phyloP scores from a whole-genome alignment of 2,797 vertebrate species.

The Lacerta bilineata region DNA sequence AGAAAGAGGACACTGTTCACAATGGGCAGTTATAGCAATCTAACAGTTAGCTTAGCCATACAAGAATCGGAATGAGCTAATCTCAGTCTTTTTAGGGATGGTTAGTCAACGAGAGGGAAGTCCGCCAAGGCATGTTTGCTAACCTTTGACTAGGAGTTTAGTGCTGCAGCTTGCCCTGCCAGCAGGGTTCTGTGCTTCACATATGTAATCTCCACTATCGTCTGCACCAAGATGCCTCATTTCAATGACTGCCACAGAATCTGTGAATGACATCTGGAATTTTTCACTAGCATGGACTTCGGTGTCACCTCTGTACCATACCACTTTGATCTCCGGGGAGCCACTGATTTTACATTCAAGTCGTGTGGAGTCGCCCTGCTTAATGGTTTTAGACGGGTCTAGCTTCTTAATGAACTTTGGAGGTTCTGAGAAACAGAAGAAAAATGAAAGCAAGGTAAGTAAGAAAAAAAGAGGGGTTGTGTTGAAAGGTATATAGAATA shows the following conservation, averaged over 20 bases:
- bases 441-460: slow-evolving; percentile 68
- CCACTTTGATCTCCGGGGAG: slow-evolving; percentile 89
- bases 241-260: slow-evolving; percentile 90
- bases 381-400: slow-evolving; percentile 90
- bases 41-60: not conserved
- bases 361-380: slow-evolving; percentile 88
- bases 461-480: slow-evolving; percentile 18
- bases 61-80: not conserved
- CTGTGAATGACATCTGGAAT: slow-evolving; percentile 89
- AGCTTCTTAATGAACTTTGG: slow-evolving; percentile 97
- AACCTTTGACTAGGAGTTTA: slow-evolving; percentile 95
- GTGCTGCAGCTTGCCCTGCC: slow-evolving; percentile 96
- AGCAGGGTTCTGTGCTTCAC: slow-evolving; percentile 95
- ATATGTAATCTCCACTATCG: slow-evolving; percentile 95
- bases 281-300: slow-evolving; percentile 87
- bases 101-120: not conserved
- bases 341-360: slow-evolving; percentile 96
- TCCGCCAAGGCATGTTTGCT: slow-evolving; percentile 71
- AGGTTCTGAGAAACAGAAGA: slow-evolving; percentile 92
- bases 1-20: not conserved
- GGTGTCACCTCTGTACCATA: slow-evolving; percentile 96
- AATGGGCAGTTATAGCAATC: not conserved
- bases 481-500: slow-evolving; percentile 28
- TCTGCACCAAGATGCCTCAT: slow-evolving; percentile 86
- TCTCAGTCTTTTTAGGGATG: not conserved